phyloP scores from a whole-genome alignment of 2,113 vertebrate species.

The Hymenochirus boettgeri region DNA sequence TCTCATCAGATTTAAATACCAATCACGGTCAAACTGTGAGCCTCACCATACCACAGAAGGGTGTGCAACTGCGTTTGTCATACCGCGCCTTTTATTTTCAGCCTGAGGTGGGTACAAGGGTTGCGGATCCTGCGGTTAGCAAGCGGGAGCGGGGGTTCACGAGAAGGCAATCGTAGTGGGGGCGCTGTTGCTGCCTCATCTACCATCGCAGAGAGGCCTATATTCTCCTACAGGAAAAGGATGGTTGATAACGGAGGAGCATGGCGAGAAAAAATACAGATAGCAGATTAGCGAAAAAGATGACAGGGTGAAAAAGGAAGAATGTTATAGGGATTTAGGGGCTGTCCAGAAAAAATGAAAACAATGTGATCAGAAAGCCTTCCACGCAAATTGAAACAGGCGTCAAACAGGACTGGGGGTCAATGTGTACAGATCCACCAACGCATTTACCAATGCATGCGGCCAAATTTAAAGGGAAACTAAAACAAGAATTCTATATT shows the following conservation, averaged over 20 bases:
- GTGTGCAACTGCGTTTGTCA: constrained; percentile 35
- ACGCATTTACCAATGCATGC: no score
- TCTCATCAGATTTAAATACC: no score
- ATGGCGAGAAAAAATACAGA: constrained; percentile 38
- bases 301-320: constrained; percentile 3
- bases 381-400: no score
- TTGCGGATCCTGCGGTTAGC: constrained; percentile 62
- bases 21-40: no score
- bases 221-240: constrained; percentile 53
- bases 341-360: neutral
- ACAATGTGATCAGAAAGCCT: neutral
- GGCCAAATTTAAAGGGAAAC: no score
- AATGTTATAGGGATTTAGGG: neutral
- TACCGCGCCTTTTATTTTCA: constrained; percentile 81
- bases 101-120: constrained; percentile 53
- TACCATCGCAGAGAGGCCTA: constrained; percentile 40
- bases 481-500: no score
- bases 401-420: no score
- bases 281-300: constrained; percentile 44
- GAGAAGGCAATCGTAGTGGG: constrained; percentile 57
- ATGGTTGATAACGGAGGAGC: constrained; percentile 43
- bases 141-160: constrained; percentile 62
- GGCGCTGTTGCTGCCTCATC: constrained; percentile 57
- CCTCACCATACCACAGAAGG: neutral
- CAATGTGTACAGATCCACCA: no score